phyloP scores from a whole-genome alignment of 2,797 vertebrate genomes.

The Squalus acanthias region DNA sequence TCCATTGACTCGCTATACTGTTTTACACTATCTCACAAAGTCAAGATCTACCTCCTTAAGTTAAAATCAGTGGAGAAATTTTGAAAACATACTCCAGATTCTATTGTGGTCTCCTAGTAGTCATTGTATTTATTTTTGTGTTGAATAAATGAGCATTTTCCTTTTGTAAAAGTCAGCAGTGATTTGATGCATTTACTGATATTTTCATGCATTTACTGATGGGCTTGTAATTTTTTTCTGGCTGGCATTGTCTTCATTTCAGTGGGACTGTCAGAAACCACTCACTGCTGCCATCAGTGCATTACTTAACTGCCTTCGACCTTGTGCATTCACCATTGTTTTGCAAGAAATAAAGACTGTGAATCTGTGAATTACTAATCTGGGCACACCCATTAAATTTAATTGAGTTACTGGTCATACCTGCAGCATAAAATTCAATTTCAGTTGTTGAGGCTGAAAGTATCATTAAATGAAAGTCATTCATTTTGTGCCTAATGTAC shows the following conservation, averaged over 20 bases:
- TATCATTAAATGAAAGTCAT: neutral
- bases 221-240: neutral
- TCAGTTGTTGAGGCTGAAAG: neutral
- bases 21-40: neutral
- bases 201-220: neutral
- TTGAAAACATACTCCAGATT: neutral
- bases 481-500: neutral
- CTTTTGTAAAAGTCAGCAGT: neutral
- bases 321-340: neutral
- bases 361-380: neutral
- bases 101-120: neutral
- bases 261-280: neutral
- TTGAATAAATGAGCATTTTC: neutral
- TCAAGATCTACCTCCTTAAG: neutral
- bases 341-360: neutral
- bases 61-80: neutral
- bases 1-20: neutral
- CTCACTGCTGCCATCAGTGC: neutral
- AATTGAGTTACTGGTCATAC: neutral
- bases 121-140: neutral
- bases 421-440: neutral
- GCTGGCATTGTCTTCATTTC: neutral
- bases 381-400: neutral
- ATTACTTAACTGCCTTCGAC: neutral
- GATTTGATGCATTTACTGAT: neutral